Evolutionary conservation across 2,888 invertebrate species (phyloP), one percentile per base, ranked within the genome.

Genomic region (Adelphocoris suturalis): DNA sequence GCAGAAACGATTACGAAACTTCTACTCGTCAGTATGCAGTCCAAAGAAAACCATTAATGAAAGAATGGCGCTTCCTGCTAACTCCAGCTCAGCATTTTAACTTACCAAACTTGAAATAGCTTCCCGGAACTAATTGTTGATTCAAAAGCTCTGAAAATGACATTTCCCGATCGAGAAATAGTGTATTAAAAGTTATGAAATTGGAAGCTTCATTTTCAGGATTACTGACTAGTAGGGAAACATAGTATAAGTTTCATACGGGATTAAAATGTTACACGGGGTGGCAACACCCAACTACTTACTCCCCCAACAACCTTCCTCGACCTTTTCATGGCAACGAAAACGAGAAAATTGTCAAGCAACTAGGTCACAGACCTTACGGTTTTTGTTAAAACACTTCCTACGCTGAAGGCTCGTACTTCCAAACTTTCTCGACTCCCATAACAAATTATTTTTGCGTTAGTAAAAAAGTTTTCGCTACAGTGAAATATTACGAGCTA

Each of bases 361-460:
- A 82, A 82, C 48, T 82, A 52, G 82, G 82, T 82, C 82, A 82
- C 52, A 52, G 11, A 82, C n/a, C 52, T 68, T 23, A 11, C 5
- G 23, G 68, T 82, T 47, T 19, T 52, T 52, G 27, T 82, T 48
- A 52, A 52, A 82, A 52, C 82, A 52, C 82, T 48, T 52, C 52
- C 48, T 52, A 19, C 19, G 52, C 47, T 48, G 82, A 52, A 9
- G 47, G 80, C 46, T 80, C 16, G 4, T 82, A 27, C 47, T 23
- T 47, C 52, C 48, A 48, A 82, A 82, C 47, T 52, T 82, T 82
- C 52, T 19, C 82, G 19, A 0, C 52, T 48, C 52, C 27, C 23
- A 47, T 48, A 82, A 52, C 52, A 48, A 47, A 82, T 82, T 82
- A 82, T 82, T 82, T 82, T 82, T 68, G 68, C 68, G 68, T 68